A percentile compares a stretch with the other conserved stretches of the same genome.
These are phyloP conservation scores for Ictidomys tridecemlineatus DNA, from an alignment of 2,113 vertebrate genomes.

Conservation along the genomic window DNA sequence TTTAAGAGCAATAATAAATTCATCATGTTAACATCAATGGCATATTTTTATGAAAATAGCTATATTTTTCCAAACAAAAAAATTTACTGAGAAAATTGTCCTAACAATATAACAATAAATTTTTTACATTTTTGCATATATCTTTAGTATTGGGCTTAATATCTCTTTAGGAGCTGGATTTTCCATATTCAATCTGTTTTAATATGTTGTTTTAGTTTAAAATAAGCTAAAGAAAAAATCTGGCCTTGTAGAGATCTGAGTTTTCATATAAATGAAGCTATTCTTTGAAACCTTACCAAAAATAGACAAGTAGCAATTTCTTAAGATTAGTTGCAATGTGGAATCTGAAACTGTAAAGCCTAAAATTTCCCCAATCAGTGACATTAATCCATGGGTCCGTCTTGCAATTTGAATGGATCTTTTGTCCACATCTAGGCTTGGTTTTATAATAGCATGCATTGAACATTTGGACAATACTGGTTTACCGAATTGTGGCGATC, in stretches of 20 bases:
- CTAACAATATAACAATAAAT: no score
- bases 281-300: not conserved
- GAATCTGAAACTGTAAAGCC: not conserved
- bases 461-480: not conserved
- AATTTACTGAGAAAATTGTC: not conserved
- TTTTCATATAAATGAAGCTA: not conserved
- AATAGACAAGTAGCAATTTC: not conserved
- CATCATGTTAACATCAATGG: not conserved
- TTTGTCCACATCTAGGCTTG: not conserved
- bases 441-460: not conserved
- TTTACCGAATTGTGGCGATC: not conserved
- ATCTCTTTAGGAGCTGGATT: not conserved
- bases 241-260: not conserved
- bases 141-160: not conserved
- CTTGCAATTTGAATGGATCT: not conserved
- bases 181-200: not conserved
- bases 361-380: not conserved
- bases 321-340: not conserved
- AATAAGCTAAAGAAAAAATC: not conserved
- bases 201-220: slow-evolving; percentile 17
- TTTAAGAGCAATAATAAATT: slow-evolving; percentile 1
- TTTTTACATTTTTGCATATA: not conserved
- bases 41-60: not conserved
- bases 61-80: not conserved
- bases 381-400: not conserved